Percentiles rank a stretch among this genome's conserved stretches.
phyloP scores from a whole-genome alignment of 2,797 vertebrate genomes.

The Nannoperca australis region DNA sequence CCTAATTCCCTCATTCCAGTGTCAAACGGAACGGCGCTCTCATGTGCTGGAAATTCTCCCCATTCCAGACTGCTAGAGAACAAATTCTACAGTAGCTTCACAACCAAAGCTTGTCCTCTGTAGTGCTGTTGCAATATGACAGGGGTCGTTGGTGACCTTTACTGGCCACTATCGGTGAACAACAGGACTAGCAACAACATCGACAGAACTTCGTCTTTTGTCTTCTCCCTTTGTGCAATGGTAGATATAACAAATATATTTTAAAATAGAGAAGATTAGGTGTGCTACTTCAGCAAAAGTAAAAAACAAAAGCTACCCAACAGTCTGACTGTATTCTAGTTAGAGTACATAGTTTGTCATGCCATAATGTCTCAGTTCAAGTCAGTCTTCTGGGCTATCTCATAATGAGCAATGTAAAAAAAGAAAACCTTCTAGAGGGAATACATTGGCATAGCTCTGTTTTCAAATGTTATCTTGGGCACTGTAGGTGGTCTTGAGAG shows the following conservation, averaged over 20 bases:
- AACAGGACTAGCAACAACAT: neutral
- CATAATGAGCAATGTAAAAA: neutral
- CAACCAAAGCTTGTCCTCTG: slow-evolving; percentile 24
- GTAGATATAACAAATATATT: neutral
- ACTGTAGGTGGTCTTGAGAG: slow-evolving; percentile 2
- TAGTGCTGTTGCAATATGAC: slow-evolving; percentile 25
- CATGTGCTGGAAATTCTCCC: slow-evolving; percentile 74
- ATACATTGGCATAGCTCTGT: neutral
- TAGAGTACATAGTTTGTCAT: neutral
- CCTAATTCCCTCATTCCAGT: slow-evolving; percentile 79
- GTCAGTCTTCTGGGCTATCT: neutral
- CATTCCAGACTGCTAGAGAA: slow-evolving; percentile 33
- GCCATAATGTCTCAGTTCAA: neutral
- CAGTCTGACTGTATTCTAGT: neutral
- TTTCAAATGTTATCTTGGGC: neutral
- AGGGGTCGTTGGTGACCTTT: slow-evolving; percentile 16
- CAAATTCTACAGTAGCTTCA: slow-evolving; percentile 57
- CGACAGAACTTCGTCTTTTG: neutral
- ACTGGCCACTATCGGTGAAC: neutral
- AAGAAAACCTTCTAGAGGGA: neutral
- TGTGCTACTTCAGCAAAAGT: neutral
- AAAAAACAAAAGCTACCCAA: neutral
- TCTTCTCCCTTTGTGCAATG: neutral
- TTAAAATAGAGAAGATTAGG: neutral
- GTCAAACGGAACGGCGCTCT: slow-evolving; percentile 71